Percentiles rank a stretch among this genome's conserved stretches.
These are phyloP conservation scores for Scaptomyza hsui DNA, from an alignment of 1,140 invertebrate genomes.

Conservation along the genomic window DNA sequence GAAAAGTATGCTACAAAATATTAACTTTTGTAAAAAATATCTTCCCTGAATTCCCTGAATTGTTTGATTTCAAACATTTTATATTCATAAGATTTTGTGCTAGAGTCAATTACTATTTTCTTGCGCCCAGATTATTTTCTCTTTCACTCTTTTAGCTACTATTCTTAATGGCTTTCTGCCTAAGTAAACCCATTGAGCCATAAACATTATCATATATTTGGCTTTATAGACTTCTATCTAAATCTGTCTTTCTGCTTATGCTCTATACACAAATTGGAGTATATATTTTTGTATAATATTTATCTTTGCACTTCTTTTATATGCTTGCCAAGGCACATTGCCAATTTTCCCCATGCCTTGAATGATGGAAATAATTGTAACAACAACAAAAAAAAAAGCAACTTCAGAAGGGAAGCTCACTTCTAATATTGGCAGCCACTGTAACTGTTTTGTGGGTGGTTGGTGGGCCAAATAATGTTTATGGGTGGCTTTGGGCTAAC, in stretches of 20 bases:
- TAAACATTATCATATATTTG: background rate
- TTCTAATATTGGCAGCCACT: constrained; percentile 55
- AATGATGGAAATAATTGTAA: background rate
- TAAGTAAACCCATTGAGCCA: background rate
- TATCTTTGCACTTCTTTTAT: background rate
- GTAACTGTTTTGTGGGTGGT: constrained; percentile 22
- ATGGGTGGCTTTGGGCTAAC: constrained; percentile 31
- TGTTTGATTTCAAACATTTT: too few species aligned
- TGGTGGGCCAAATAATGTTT: constrained; percentile 20
- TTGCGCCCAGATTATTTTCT: too few species aligned
- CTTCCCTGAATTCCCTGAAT: too few species aligned
- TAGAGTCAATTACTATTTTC: too few species aligned
- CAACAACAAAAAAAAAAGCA: too few species aligned
- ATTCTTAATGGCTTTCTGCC: background rate
- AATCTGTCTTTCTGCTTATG: background rate
- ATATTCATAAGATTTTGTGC: too few species aligned
- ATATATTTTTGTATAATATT: background rate
- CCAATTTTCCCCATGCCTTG: background rate
- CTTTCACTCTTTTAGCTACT: background rate
- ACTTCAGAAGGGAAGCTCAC: background rate
- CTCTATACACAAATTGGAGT: background rate
- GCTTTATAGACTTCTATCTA: background rate
- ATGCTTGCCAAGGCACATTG: background rate
- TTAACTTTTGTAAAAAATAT: too few species aligned
- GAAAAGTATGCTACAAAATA: too few species aligned